Percentiles rank a stretch among this genome's conserved stretches.
phyloP scores from a whole-genome alignment of 35 echinoderm and acorn worm genomes.

The Holothuria glaberrima region DNA sequence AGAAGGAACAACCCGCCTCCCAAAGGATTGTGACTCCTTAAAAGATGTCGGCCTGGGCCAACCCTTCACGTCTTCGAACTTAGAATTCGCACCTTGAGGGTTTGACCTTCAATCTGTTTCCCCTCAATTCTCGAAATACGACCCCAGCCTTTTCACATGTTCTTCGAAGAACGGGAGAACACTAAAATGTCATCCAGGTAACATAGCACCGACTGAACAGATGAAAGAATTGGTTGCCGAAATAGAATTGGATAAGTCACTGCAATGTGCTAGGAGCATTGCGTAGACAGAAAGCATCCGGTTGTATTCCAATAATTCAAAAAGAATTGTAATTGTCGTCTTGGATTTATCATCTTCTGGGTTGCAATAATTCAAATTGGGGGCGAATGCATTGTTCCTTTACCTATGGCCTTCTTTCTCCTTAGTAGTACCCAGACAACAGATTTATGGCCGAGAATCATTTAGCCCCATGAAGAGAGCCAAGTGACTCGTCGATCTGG shows the following conservation, averaged over 20 bases:
- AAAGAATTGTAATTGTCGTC: slow-evolving; percentile 37
- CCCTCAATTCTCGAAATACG: slow-evolving; percentile 3
- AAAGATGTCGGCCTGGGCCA: background rate
- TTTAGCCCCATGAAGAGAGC: slow-evolving; percentile 41
- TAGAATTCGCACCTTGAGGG: slow-evolving; percentile 29
- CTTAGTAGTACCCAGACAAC: slow-evolving; percentile 40
- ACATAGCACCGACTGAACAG: slow-evolving; percentile 36
- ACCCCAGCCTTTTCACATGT: slow-evolving; percentile 2
- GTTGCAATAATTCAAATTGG: too few species aligned
- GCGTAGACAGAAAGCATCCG: slow-evolving; percentile 37
- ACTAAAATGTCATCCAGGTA: slow-evolving; percentile 60
- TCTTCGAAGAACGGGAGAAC: slow-evolving; percentile 12
- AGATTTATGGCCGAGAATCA: slow-evolving; percentile 46
- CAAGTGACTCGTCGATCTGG: slow-evolving; percentile 17
- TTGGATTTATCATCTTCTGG: slow-evolving; percentile 11
- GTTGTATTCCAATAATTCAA: slow-evolving; percentile 54
- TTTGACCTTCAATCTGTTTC: slow-evolving; percentile 48
- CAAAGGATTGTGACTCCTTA: background rate
- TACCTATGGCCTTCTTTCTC: background rate
- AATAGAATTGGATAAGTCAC: slow-evolving; percentile 3
- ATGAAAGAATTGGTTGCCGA: slow-evolving; percentile 24
- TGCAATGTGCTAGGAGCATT: slow-evolving; percentile 55
- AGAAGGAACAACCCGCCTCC: slow-evolving; percentile 13
- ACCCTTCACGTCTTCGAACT: background rate
- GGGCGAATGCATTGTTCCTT: too few species aligned